Conservation (phyloP, 2,888 invertebrate genomes). For the Coenonympha arcania region DNA sequence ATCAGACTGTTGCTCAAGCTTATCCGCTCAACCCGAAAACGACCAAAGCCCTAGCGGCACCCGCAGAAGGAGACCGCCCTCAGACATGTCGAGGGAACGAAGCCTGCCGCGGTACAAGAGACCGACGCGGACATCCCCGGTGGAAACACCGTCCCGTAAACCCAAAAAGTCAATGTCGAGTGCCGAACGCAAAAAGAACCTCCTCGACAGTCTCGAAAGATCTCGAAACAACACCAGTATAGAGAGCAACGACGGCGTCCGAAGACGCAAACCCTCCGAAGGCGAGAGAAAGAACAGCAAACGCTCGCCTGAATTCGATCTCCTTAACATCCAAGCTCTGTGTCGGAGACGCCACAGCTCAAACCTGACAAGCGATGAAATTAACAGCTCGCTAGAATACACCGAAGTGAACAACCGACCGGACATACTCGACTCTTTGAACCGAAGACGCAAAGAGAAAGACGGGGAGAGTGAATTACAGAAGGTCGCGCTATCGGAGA, state of each 20-base stretch:
- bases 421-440: constrained; percentile 63
- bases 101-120: constrained; percentile 58
- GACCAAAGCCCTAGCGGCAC: constrained; percentile 56
- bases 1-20: constrained; percentile 88
- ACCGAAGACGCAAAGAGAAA: constrained; percentile 48
- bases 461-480: constrained; percentile 55
- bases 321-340: constrained; percentile 59
- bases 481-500: constrained; percentile 57
- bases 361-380: constrained; percentile 66
- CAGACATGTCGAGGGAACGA: constrained; percentile 51
- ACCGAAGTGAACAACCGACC: constrained; percentile 67
- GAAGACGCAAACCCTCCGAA: constrained; percentile 59
- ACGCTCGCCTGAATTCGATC: constrained; percentile 64
- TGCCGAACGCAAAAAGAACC: constrained; percentile 66
- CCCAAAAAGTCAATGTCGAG: constrained; percentile 70
- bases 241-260: constrained; percentile 61
- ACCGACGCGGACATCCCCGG: constrained; percentile 54
- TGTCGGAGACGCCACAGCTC: constrained; percentile 65
- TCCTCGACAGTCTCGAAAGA: constrained; percentile 65
- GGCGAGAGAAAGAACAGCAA: constrained; percentile 58
- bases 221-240: constrained; percentile 67
- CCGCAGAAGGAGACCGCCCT: constrained; percentile 59
- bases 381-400: constrained; percentile 68
- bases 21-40: constrained; percentile 77
- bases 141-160: constrained; percentile 58